Evolutionary conservation across 2,113 vertebrate species (phyloP), one percentile per base, ranked within the genome.

Genomic region (Pseudopodoces humilis): DNA sequence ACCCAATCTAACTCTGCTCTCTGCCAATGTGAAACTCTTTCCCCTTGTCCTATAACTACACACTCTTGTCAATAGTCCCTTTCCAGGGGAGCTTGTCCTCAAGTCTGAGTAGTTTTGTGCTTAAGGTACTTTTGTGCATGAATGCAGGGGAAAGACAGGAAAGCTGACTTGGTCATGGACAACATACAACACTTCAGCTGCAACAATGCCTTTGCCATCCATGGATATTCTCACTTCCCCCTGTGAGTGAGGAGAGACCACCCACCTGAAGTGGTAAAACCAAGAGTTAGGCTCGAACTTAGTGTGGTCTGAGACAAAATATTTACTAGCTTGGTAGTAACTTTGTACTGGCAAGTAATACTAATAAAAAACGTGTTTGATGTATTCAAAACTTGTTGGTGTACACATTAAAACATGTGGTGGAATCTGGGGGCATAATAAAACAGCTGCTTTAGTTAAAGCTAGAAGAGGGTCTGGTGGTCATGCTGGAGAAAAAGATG

Each of bases 281-380:
- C 24, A 59, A 79, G 83, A 86, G 56, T 50, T 52, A 76, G 53
- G 33, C n/a, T 79, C 3, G 9, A 56, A 31, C 11, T 82, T 62
- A 86, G 27, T 74, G 69, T 79, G 75, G 68, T 82, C 68, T 91
- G 58, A 82, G 85, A 71, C 25, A 90, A 92, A 94, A 83, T 94
- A 92, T 96, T 97, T 96, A 94, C 55, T 90, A 37, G 88, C 15
- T 80, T 37, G 20, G 58, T 86, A 88, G 58, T 96, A 96, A 95
- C 50, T 37, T 70, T 6, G 6, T 85, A 69, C 69, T 58, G 75
- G 84, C 65, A 83, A 93, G 70, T 68, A 80, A 59, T 24, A 17
- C 25, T 39, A 86, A 86, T 93, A 96, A 96, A 96, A 94, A 64
- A 27, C 2, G 13, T 1, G 23, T 95, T 96, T 96, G 84, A 96